Conservation (phyloP, 2,888 invertebrate genomes). For the Leucophenga montana region DNA sequence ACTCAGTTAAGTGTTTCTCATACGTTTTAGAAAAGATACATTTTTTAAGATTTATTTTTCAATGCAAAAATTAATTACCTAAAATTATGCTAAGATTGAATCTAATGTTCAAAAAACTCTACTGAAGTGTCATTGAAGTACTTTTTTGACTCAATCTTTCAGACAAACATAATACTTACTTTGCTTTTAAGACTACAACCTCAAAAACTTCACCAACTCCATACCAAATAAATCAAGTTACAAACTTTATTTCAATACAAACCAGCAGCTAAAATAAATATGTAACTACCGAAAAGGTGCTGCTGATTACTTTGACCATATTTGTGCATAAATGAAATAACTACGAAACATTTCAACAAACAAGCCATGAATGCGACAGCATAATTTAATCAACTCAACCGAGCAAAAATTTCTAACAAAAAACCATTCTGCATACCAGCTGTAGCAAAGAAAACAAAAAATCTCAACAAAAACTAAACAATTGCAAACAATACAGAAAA, state of each 20-base stretch:
- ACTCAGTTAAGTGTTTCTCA: too few species aligned
- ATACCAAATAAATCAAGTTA: too few species aligned
- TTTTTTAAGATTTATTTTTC: too few species aligned
- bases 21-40: too few species aligned
- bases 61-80: too few species aligned
- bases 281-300: slow-evolving; percentile 8
- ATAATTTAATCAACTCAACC: slow-evolving; percentile 61
- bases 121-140: too few species aligned
- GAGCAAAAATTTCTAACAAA: not conserved
- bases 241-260: not conserved
- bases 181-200: too few species aligned
- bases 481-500: not conserved
- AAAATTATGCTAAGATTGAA: too few species aligned
- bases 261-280: not conserved
- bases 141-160: too few species aligned
- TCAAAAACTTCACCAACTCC: too few species aligned
- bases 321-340: not conserved
- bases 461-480: slow-evolving; percentile 3
- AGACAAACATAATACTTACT: too few species aligned
- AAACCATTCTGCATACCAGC: not conserved
- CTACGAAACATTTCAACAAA: slow-evolving; percentile 14
- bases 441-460: not conserved
- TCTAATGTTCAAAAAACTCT: too few species aligned
- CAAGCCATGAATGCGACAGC: slow-evolving; percentile 51
- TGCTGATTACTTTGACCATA: slow-evolving; percentile 4